These are phyloP conservation scores for Xanthia icteritia DNA, from an alignment of 2,888 invertebrate genomes.

Conservation along the genomic window DNA sequence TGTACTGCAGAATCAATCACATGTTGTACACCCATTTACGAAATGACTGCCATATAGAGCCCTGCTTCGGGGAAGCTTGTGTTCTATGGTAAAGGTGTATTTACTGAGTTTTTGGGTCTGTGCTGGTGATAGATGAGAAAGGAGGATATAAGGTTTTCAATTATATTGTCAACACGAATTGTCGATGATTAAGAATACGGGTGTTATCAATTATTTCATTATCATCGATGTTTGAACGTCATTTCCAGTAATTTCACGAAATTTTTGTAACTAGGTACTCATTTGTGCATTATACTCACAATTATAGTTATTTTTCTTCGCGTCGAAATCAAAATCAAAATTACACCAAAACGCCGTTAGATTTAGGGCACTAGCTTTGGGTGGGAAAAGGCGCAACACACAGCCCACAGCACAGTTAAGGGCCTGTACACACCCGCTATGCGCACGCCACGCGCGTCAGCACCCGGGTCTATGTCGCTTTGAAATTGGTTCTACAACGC, in stretches of 20 bases:
- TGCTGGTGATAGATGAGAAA: not conserved
- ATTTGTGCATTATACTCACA: too few species aligned
- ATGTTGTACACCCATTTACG: conserved; percentile 36
- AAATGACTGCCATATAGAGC: conserved; percentile 34
- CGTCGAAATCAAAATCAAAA: not conserved
- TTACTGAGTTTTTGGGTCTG: not conserved
- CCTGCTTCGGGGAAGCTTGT: not conserved
- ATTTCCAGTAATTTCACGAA: not conserved
- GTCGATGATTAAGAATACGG: not conserved
- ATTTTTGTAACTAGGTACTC: not conserved
- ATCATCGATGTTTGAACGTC: not conserved
- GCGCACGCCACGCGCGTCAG: too few species aligned
- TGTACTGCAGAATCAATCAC: conserved; percentile 57
- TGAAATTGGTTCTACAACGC: too few species aligned
- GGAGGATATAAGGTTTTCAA: not conserved
- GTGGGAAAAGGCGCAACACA: too few species aligned
- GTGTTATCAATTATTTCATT: not conserved
- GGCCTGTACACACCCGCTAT: too few species aligned
- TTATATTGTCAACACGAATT: not conserved
- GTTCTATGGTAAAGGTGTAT: not conserved
- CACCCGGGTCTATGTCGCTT: too few species aligned
- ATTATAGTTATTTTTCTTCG: not conserved
- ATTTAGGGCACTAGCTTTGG: too few species aligned
- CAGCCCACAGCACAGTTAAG: too few species aligned
- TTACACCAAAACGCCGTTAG: not conserved